Evolutionary conservation across 2,113 vertebrate genomes (phyloP), one percentile per base, ranked within the genome.

Genomic region (Myrmecobius fasciatus): DNA sequence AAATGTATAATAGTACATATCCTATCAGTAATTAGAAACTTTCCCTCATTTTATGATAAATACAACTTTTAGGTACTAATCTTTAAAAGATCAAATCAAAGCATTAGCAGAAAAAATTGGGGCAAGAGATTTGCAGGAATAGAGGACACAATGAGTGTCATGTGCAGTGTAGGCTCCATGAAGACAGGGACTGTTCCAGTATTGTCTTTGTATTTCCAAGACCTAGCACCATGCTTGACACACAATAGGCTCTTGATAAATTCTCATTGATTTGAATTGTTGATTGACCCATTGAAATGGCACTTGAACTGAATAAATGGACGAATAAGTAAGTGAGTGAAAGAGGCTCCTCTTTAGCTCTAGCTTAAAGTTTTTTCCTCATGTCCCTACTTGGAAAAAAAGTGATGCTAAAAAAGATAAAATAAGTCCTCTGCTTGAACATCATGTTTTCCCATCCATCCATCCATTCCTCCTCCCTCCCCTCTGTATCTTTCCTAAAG

Each of bases 1-100:
- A 98, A 98, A 98, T 98, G 97, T 97, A 98, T 96, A 96, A 97
- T 94, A 98, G 97, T 97, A 98, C 97, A 96, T 97, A 98, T 93
- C 94, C 92, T 98, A 98, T 96, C 93, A 97, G 94, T 95, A 98
- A 95, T 91, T 92, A 75, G 89, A 52, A 60, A 97, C 47, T 94
- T 96, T 88, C 93, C 52, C 90, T 94, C 67, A 20, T 94, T 96
- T 97, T 94, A 98, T 98, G 98, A 96, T 98, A 96, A 97, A 96
- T 94, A 97, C 25, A 98, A 94, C 96, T 98, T 98, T 97, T 89
- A 96, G 97, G 94, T 93, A 92, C 2, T 96, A 98, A 97, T 96
- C 97, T 98, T 97, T 96, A 96, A 95, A 98, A 98, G 97, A 96
- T 97, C 96, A 93, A 88, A 93, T 98, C n/a, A n/a, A 83, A n/a